These are phyloP conservation scores for Hyposmocoma kahamanoa DNA, from an alignment of 1,140 invertebrate genomes.

Conservation along the genomic window DNA sequence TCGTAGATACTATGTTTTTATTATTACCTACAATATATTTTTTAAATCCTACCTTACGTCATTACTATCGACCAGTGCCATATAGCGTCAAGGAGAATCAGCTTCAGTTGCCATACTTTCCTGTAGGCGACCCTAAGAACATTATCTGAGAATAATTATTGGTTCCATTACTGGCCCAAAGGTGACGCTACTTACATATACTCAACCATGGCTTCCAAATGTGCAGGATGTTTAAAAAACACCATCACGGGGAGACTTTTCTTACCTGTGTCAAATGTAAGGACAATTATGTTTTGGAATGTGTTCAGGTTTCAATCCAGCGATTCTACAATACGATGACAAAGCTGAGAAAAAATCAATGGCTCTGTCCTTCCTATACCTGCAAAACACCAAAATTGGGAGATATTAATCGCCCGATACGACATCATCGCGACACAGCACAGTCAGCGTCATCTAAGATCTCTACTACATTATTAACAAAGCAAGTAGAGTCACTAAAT, in stretches of 20 bases:
- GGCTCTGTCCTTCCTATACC: neutral
- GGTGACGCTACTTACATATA: too few species aligned
- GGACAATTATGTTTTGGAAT: conserved; percentile 3
- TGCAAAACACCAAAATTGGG: conserved; percentile 1
- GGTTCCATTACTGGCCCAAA: too few species aligned
- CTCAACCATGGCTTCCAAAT: too few species aligned
- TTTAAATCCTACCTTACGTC: too few species aligned
- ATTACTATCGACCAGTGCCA: too few species aligned
- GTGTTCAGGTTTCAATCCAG: neutral
- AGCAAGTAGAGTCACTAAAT: neutral
- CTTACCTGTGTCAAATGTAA: neutral
- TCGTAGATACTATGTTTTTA: too few species aligned
- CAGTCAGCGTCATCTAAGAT: neutral
- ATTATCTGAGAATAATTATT: too few species aligned
- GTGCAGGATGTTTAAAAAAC: too few species aligned
- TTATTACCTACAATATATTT: too few species aligned
- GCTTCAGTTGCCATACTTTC: too few species aligned
- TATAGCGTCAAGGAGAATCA: too few species aligned
- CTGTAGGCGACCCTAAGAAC: too few species aligned
- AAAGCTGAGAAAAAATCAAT: neutral
- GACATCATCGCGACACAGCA: neutral
- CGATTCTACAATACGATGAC: neutral
- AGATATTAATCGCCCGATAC: neutral
- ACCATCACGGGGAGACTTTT: neutral
- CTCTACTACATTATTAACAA: neutral